phyloP scores from a whole-genome alignment of 1,140 invertebrate species.

The Drosophila guanche region DNA sequence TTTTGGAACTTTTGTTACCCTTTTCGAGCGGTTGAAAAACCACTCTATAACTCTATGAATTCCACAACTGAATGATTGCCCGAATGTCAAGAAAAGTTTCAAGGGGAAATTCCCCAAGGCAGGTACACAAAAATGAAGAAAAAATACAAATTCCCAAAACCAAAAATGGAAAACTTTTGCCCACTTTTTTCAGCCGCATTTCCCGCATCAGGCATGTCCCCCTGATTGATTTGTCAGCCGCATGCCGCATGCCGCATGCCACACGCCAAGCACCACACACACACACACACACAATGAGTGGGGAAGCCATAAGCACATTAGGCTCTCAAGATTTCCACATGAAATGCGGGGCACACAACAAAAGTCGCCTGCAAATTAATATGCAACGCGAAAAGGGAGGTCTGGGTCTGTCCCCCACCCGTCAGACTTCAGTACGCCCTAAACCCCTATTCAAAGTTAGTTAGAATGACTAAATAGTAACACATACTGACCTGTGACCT shows the following conservation, averaged over 20 bases:
- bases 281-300: neutral
- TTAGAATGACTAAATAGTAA: conserved; percentile 64
- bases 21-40: too few relatives aligned
- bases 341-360: conserved; percentile 28
- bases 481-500: conserved; percentile 77
- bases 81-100: too few relatives aligned
- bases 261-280: too few relatives aligned
- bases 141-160: conserved; percentile 1
- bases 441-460: conserved; percentile 6
- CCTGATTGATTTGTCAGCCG: conserved; percentile 40
- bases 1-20: too few relatives aligned
- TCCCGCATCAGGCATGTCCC: conserved; percentile 13
- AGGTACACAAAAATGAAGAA: too few relatives aligned
- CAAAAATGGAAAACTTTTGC: neutral
- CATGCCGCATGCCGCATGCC: too few relatives aligned
- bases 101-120: too few relatives aligned
- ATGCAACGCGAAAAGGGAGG: conserved; percentile 14
- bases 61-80: too few relatives aligned
- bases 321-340: neutral
- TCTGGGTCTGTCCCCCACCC: conserved; percentile 20
- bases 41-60: too few relatives aligned
- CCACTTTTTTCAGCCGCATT: conserved; percentile 1
- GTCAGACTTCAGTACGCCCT: neutral
- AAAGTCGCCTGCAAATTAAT: conserved; percentile 51
- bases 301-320: conserved; percentile 7